Percentiles rank a stretch among this genome's conserved stretches.
phyloP scores from a whole-genome alignment of 2,797 vertebrate genomes.

The Malurus leucopterus region DNA sequence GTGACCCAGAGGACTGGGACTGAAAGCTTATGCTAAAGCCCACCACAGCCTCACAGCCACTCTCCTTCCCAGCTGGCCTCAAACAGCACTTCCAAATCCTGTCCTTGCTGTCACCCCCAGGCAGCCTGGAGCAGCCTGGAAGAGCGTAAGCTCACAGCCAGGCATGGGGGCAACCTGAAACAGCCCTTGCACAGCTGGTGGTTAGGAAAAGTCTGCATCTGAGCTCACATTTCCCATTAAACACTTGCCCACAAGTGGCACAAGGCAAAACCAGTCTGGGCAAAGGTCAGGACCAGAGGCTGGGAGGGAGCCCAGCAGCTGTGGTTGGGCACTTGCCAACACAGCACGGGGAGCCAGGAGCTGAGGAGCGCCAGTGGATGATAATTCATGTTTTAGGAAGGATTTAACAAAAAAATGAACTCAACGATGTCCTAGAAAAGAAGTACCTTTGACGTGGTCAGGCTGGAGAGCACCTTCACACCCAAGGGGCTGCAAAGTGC shows the following conservation, averaged over 20 bases:
- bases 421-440: not conserved
- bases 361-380: not conserved
- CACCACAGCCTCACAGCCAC: not conserved
- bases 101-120: not conserved
- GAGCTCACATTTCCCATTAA: not conserved
- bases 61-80: not conserved
- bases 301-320: not conserved
- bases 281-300: not conserved
- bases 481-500: not conserved
- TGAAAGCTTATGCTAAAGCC: not conserved
- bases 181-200: not conserved
- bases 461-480: not conserved
- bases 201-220: not conserved
- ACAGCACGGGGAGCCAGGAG: not conserved
- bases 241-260: accelerated
- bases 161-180: not conserved
- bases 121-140: not conserved
- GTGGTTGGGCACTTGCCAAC: not conserved
- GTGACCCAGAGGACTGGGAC: not conserved
- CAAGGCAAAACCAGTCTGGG: not conserved
- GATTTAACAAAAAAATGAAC: not conserved
- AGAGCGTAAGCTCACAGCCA: not conserved
- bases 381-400: not conserved
- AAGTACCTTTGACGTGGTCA: accelerated
- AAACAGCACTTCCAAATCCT: not conserved